Conservation (phyloP, 2,113 vertebrate species). For the Cebus imitator region DNA sequence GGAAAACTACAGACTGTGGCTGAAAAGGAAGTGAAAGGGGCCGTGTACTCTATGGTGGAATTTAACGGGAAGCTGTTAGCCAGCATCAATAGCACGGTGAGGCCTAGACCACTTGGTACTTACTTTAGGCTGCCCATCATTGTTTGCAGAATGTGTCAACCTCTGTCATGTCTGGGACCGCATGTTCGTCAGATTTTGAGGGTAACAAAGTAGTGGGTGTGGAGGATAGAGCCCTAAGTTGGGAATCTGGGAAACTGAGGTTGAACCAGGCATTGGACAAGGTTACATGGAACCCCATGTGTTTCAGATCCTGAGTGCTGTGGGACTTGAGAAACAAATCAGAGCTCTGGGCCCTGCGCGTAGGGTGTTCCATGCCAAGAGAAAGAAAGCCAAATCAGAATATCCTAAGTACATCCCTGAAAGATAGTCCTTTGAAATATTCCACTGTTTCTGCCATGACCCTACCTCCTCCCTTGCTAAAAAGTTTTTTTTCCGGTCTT, state of each 20-base stretch:
- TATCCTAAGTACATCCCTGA: neutral
- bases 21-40: slow-evolving; percentile 98
- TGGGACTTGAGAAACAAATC: neutral
- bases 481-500: neutral
- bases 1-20: slow-evolving; percentile 98
- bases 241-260: rapidly evolving
- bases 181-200: rapidly evolving
- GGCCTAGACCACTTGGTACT: neutral
- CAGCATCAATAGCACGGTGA: slow-evolving; percentile 99
- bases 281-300: neutral
- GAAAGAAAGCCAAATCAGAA: neutral
- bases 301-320: neutral
- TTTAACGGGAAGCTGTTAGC: slow-evolving; percentile 98
- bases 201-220: neutral
- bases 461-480: neutral
- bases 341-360: neutral
- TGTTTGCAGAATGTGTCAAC: neutral
- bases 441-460: neutral
- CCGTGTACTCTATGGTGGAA: slow-evolving; percentile 99
- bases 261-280: neutral
- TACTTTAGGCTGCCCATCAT: neutral
- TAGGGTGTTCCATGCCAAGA: neutral
- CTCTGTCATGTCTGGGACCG: neutral
- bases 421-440: neutral
- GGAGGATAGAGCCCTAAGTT: neutral